Evolutionary conservation across 2,113 vertebrate species (phyloP).

Genomic region (Sylvilagus bachmani): DNA sequence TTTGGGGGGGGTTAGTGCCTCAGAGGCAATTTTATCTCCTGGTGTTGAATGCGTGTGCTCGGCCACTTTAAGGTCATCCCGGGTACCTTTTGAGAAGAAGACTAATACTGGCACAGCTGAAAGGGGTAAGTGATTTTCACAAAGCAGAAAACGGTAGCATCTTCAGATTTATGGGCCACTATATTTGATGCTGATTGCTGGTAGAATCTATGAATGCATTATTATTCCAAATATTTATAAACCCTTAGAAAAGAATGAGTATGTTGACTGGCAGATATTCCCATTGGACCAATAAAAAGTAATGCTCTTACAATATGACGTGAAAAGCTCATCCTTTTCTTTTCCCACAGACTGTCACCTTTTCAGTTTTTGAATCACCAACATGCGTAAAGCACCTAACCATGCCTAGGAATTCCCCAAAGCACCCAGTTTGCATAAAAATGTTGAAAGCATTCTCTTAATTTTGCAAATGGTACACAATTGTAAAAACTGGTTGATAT

Average conservation of each 20-base stretch:
- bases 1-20: neutral
- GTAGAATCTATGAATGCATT: slow-evolving; percentile 20
- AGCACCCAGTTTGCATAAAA: neutral
- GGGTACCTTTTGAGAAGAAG: neutral
- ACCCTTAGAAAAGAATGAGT: slow-evolving; percentile 4
- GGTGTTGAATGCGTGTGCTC: neutral
- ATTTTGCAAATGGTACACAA: neutral
- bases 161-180: slow-evolving; percentile 8
- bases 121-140: neutral
- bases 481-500: slow-evolving; percentile 7
- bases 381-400: neutral
- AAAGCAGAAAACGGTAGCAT: neutral
- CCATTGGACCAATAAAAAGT: slow-evolving; percentile 34
- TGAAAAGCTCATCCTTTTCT: neutral
- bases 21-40: neutral
- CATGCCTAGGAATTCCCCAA: neutral
- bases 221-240: slow-evolving; percentile 36
- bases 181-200: neutral
- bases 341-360: neutral
- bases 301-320: neutral
- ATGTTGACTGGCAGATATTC: neutral
- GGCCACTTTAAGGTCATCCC: neutral
- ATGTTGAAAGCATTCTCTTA: neutral
- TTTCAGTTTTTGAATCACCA: neutral
- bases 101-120: slow-evolving; percentile 11